Evolutionary conservation across 1,140 invertebrate species (phyloP), one percentile per base, ranked within the genome.

Genomic region (Anastrepha obliqua): DNA sequence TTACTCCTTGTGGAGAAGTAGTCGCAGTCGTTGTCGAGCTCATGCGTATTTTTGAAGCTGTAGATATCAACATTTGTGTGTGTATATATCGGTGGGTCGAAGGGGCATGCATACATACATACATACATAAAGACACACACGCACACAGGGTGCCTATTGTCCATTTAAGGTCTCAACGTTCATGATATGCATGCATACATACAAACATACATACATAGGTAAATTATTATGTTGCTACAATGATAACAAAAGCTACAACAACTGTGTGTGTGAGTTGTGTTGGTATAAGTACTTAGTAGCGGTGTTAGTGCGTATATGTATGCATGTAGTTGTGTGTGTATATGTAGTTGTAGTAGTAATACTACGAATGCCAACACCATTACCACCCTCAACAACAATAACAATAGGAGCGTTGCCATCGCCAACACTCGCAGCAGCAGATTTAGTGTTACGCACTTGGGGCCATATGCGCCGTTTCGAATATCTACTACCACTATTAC

Each of bases 401-500:
- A 58, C 7, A 81, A 39, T 11, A 55, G 2, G 7, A n/a, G 44
- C 67, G 29, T 29, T 29, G 29, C 29, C 29, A 29, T 29, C 65
- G n/a, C 65, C 65, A 70, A 29, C 39, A 74, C 44, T 55, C 13
- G 13, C 42, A 11, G 29, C 65, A 67, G 39, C 74, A 74, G 47
- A 58, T 29, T 29, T 81, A 55, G 6, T 17, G 44, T 51, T 55
- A 81, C 74, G 74, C 74, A 81, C 47, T 81, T 81, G 9, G n/a
- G 47, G 42, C 47, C 74, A 81, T 81, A 81, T 81, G 74, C 74
- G 47, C 74, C 74, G 17, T 58, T 81, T 81, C 74, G 13, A 81
- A 20, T 58, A 81, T 39, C 17, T 55, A 81, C 74, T 58, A 81
- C 47, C 3, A 78, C 70, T 58, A 81, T 17, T 29, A 74, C 39